phyloP scores from a whole-genome alignment of 2,113 vertebrate species.

The Struthidea cinerea region DNA sequence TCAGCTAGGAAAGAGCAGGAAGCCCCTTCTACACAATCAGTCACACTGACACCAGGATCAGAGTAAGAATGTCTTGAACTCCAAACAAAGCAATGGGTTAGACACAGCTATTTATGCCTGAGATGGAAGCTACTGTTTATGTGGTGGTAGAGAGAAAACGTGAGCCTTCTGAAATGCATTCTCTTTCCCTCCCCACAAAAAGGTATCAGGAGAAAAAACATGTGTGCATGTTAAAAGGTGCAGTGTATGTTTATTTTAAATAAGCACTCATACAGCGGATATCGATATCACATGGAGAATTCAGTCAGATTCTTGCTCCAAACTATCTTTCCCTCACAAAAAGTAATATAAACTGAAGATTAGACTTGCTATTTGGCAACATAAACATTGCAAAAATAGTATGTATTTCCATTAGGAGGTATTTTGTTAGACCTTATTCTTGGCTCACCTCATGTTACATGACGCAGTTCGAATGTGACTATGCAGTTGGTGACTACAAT shows the following conservation, averaged over 20 bases:
- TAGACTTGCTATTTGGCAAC: background rate
- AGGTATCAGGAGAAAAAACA: background rate
- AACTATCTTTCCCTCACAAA: background rate
- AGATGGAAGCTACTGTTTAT: background rate
- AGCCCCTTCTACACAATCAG: background rate
- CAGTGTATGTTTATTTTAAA: constrained; percentile 35
- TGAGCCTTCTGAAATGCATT: background rate
- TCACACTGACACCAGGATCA: background rate
- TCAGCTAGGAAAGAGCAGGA: background rate
- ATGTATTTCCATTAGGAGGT: background rate
- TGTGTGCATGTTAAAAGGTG: background rate
- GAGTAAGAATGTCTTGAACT: background rate
- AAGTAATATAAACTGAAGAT: background rate
- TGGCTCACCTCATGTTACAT: background rate
- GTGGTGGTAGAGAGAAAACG: background rate
- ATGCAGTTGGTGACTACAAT: background rate
- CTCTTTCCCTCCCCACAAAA: background rate
- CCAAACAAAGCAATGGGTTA: background rate
- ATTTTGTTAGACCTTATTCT: background rate
- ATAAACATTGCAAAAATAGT: background rate
- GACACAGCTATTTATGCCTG: background rate
- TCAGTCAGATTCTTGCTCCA: background rate
- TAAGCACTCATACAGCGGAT: constrained; percentile 11
- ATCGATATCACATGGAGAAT: background rate
- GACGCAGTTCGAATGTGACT: background rate